Conservation (phyloP, 2,797 vertebrate species). For the Danionella dracula region DNA sequence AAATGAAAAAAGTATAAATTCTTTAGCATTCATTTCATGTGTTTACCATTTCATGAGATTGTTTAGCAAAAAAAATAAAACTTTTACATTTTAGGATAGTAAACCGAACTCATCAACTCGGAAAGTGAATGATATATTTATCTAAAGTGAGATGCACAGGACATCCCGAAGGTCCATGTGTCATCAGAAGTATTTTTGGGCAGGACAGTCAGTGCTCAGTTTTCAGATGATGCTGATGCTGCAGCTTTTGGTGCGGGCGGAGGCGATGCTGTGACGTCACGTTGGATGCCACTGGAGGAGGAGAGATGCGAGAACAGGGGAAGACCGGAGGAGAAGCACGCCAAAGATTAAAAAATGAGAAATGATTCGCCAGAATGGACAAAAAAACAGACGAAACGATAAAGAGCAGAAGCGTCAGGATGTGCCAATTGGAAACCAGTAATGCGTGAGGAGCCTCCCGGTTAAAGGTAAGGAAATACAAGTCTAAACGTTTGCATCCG, state of each 20-base stretch:
- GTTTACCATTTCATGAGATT: no score
- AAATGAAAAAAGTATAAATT: background rate
- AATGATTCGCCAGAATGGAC: constrained; percentile 62
- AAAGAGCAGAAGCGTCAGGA: constrained; percentile 45
- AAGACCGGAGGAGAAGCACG: constrained; percentile 54
- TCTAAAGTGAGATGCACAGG: background rate
- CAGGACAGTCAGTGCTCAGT: background rate
- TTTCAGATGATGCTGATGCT: constrained; percentile 65
- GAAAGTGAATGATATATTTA: no score
- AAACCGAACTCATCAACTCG: no score
- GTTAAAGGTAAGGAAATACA: constrained; percentile 63
- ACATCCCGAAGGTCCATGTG: background rate
- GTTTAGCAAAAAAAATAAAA: no score
- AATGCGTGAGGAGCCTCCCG: constrained; percentile 64
- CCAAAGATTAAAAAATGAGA: constrained; percentile 50
- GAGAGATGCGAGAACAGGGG: constrained; percentile 40
- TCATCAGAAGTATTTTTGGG: background rate
- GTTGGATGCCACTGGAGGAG: constrained; percentile 26
- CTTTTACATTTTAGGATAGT: no score
- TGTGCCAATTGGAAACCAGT: constrained; percentile 47
- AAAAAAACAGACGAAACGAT: constrained; percentile 48
- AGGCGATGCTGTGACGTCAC: constrained; percentile 66
- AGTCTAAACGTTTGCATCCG: constrained; percentile 45
- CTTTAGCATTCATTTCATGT: no score
- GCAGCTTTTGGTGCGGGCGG: constrained; percentile 50